Evolutionary conservation across 2,113 vertebrate species (phyloP), one percentile per base, ranked within the genome.

Genomic region (Pavo muticus): DNA sequence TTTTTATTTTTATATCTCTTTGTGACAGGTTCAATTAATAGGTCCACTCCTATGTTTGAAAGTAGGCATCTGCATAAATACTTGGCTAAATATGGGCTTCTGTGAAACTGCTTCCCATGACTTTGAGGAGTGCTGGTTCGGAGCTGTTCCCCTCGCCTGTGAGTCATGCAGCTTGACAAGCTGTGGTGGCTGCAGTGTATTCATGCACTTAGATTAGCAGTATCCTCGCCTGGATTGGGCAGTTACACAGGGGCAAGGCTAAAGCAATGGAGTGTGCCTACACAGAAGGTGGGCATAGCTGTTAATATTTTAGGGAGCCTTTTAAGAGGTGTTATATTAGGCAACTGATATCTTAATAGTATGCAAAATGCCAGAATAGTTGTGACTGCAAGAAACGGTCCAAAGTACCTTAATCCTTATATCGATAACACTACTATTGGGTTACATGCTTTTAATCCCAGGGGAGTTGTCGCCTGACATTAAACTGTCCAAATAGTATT

Each of bases 401-500:
- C 81, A 79, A 97, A 97, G 96, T 95, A 96, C 98, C 98, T 98
- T 97, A 98, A 98, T 99, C 97, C 98, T 96, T 81, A 61, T 96
- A 97, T 98, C 90, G 98, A 98, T 98, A 98, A 97, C 95, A 92
- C 91, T 64, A 54, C 96, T 96, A 88, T 97, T 96, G 97, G 98
- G 98, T 98, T 98, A 98, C 98, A 98, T 69, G 97, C 98, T 98
- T 99, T 98, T 98, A 99, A 99, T 99, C 99, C 98, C 98, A 97
- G 98, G 98, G 98, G 98, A 98, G 98, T 98, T 98, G 98, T 98
- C 98, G 97, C 98, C 97, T 98, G 98, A 98, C 98, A 99, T 99
- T 99, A 99, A 99, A 98, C 98, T 99, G 99, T 99, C 99, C 99
- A 95, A 96, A 92, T 97, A 98, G 98, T 99, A 99, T 99, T 99